These are phyloP conservation scores for Melanargia galathea DNA, from an alignment of 2,888 invertebrate genomes.

Conservation along the genomic window DNA sequence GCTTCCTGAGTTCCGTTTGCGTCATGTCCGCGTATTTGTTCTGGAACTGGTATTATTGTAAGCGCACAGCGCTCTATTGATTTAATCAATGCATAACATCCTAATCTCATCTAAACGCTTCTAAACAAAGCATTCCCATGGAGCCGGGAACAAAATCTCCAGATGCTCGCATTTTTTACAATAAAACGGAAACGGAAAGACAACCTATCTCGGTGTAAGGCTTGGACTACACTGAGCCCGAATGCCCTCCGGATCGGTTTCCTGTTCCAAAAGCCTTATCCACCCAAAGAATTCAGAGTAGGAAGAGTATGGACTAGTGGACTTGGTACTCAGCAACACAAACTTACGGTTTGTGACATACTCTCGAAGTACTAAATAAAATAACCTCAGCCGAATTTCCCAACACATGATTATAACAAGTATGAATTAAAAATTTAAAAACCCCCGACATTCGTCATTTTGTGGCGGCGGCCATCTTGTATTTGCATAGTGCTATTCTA, in stretches of 20 bases:
- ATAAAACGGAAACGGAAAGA: slow-evolving; percentile 79
- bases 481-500: no score
- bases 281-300: no score
- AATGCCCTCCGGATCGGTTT: background rate
- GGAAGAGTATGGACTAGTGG: no score
- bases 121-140: slow-evolving; percentile 58
- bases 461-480: no score
- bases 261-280: no score
- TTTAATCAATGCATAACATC: slow-evolving; percentile 30
- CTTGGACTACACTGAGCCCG: background rate
- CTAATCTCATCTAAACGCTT: slow-evolving; percentile 37
- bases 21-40: slow-evolving; percentile 16
- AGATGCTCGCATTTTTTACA: slow-evolving; percentile 68
- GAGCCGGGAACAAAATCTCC: slow-evolving; percentile 49
- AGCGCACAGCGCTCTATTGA: slow-evolving; percentile 20
- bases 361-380: no score
- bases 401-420: no score
- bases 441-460: no score
- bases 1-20: slow-evolving; percentile 7
- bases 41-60: background rate
- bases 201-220: slow-evolving; percentile 52
- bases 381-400: no score
- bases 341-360: no score
- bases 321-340: no score
- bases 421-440: no score